These are phyloP conservation scores for Tillus elongatus DNA, from an alignment of 2,888 invertebrate genomes.

Conservation along the genomic window DNA sequence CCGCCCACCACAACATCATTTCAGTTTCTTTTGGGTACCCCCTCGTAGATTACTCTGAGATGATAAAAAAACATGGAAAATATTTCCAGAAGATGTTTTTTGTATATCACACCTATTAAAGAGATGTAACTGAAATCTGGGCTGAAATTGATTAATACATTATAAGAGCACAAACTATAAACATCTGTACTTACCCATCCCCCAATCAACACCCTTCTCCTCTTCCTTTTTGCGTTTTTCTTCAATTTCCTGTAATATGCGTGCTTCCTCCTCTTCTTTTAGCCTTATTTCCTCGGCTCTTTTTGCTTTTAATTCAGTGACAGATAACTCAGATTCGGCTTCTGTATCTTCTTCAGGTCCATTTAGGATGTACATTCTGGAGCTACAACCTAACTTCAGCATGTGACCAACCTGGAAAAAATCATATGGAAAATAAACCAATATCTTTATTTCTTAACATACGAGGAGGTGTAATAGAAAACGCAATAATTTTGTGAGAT, in stretches of 20 bases:
- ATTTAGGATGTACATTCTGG: conserved; percentile 69
- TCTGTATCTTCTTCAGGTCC: conserved; percentile 84
- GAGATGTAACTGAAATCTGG: no score
- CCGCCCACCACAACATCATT: no score
- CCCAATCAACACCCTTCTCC: conserved; percentile 82
- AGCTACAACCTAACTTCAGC: conserved; percentile 84
- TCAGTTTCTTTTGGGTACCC: no score
- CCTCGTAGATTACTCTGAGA: no score
- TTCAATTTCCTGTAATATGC: conserved; percentile 44
- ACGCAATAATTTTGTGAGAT: neutral
- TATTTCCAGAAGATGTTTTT: no score
- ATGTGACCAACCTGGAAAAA: conserved; percentile 68
- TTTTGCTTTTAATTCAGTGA: conserved; percentile 63
- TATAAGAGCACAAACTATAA: no score
- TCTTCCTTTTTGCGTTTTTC: conserved; percentile 48
- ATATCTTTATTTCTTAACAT: no score
- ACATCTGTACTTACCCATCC: conserved; percentile 72
- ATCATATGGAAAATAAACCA: no score
- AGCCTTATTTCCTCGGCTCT: conserved; percentile 34
- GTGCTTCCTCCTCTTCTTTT: conserved; percentile 39
- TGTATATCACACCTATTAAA: no score
- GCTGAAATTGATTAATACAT: no score
- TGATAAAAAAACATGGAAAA: no score
- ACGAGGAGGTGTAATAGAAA: no score
- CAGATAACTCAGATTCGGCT: conserved; percentile 69